These are phyloP conservation scores for Drosophila rufa DNA, from an alignment of 1,140 invertebrate species.

Conservation along the genomic window DNA sequence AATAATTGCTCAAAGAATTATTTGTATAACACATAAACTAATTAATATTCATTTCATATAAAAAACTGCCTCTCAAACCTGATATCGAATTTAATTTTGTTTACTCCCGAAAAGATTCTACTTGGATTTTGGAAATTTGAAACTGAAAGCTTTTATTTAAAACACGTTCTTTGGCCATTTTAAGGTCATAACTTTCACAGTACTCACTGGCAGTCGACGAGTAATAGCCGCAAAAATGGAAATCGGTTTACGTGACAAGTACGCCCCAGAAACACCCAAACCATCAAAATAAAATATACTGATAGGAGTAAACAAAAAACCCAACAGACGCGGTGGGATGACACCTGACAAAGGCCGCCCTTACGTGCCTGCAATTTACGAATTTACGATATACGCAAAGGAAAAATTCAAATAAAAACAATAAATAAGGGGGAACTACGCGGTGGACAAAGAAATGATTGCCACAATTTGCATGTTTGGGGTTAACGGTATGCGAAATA, in stretches of 20 bases:
- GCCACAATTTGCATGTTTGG: slow-evolving; percentile 58
- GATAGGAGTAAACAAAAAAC: slow-evolving; percentile 3
- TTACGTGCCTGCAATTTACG: slow-evolving; percentile 61
- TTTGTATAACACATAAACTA: too few species aligned
- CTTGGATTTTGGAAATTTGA: slow-evolving; percentile 12
- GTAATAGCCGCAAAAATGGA: slow-evolving; percentile 54
- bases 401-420: slow-evolving; percentile 33
- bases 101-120: neutral
- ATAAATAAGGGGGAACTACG: slow-evolving; percentile 15
- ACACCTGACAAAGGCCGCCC: slow-evolving; percentile 35
- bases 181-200: slow-evolving; percentile 74
- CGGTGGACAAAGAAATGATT: slow-evolving; percentile 51
- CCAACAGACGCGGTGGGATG: slow-evolving; percentile 22
- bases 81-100: neutral
- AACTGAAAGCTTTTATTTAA: slow-evolving; percentile 29
- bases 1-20: neutral
- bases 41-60: neutral
- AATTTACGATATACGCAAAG: slow-evolving; percentile 53
- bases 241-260: slow-evolving; percentile 65
- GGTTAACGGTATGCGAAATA: slow-evolving; percentile 50
- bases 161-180: slow-evolving; percentile 47
- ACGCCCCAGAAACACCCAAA: slow-evolving; percentile 64
- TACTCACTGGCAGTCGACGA: slow-evolving; percentile 15
- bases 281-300: slow-evolving; percentile 15
- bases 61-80: neutral